Base-by-base conservation (phyloP, 2,113 vertebrate species). In the Reinhardtius hippoglossoides region DNA sequence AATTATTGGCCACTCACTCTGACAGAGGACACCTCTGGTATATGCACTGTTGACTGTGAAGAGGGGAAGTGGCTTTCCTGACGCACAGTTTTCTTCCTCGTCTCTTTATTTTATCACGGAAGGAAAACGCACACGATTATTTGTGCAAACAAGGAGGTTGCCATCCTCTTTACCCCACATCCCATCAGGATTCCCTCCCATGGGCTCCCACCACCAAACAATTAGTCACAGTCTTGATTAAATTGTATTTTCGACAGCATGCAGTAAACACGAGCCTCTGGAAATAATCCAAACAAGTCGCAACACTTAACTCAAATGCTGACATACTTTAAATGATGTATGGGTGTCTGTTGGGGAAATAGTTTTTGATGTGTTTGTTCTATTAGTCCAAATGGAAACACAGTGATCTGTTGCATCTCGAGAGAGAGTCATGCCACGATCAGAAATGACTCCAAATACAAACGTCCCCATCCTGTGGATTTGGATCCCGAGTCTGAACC, bases 1-100 rank as follows among this genome's bases (percentile, higher is more conserved):
- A 87, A 92, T 89, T 87, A 89, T 76, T 21, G 74, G 61, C 82
- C 82, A 76, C 74, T 82, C 79, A 54, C 44, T 76, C 67, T 55
- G 71, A 54, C 74, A 68, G 67, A 83, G 61, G 31, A 31, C 31
- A 31, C 31, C 31, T 31, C 27, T 31, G 31, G 71, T 42, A 12
- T 42, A 42, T 12, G 40, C 40, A 40, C 37, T 26, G 76, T 60
- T 58, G 58, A 23, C 27, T 27, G 27, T 27, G 42, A 83, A 67
- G 50, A 80, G 18, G 50, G 20, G 50, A n/a, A 48, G 46, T 48
- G 16, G 46, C 46, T 48, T 48, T 48, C 13, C 13, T 18, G 46
- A 52, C 46, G 16, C 50, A 54, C 20, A 54, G 46, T 7, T 18
- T 21, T n/a, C 18, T n/a, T n/a, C 18, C 50, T n/a, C 3, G 5